These are phyloP conservation scores for Halcyon chelicuti DNA, from an alignment of 2,797 vertebrate genomes.

Conservation along the genomic window DNA sequence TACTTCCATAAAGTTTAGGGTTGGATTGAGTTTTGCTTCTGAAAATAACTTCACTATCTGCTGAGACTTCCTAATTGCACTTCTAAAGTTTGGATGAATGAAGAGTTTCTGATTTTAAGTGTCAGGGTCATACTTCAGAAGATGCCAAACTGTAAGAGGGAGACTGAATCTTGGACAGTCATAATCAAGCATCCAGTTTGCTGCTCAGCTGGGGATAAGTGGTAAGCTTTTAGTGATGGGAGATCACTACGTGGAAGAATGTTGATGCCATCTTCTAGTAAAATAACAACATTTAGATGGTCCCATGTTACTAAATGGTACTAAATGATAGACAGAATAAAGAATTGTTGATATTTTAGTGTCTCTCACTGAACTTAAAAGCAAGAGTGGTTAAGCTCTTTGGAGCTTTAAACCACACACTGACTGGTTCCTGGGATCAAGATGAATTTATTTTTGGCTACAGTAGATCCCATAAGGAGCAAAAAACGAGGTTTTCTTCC, in stretches of 20 bases:
- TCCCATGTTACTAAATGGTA: not conserved
- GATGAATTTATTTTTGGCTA: constrained; percentile 39
- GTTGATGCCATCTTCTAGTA: not conserved
- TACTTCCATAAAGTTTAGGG: not conserved
- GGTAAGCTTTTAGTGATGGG: not conserved
- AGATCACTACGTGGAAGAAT: not conserved
- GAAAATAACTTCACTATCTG: not conserved
- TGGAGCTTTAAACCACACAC: not conserved
- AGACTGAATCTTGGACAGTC: not conserved
- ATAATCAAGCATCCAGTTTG: not conserved
- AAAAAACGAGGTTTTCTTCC: not conserved
- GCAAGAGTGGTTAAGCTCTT: not conserved
- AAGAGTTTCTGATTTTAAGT: not conserved
- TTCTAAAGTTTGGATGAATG: not conserved
- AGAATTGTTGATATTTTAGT: constrained; percentile 1
- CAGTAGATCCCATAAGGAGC: not conserved
- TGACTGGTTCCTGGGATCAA: not conserved
- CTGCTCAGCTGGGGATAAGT: not conserved
- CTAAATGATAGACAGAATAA: not conserved
- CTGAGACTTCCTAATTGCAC: not conserved
- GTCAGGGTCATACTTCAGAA: not conserved
- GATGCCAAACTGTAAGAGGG: not conserved
- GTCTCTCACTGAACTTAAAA: not conserved
- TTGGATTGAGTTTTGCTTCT: not conserved
- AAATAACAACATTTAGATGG: not conserved